Percentiles rank a stretch among this genome's conserved stretches.
Evolutionary conservation across 2,797 vertebrate genomes (phyloP).

Genomic region (Cirrhinus mrigala): DNA sequence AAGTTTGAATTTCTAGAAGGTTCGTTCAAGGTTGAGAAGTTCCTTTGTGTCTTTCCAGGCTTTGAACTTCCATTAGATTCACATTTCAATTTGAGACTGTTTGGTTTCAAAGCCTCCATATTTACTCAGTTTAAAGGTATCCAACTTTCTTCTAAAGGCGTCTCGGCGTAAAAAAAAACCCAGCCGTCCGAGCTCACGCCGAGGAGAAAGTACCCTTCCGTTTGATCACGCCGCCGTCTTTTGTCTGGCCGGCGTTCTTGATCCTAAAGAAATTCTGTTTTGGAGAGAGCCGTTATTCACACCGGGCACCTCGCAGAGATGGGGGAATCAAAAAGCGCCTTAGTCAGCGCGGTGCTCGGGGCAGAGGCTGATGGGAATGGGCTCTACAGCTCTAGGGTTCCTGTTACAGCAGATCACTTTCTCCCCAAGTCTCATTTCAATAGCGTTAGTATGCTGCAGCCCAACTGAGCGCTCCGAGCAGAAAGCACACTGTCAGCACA

Average conservation of each 20-base stretch:
- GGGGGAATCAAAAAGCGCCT: constrained; percentile 32
- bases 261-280: constrained; percentile 45
- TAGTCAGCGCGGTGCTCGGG: constrained; percentile 3
- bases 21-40: constrained; percentile 17
- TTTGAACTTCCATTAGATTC: constrained; percentile 58
- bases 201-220: constrained; percentile 32
- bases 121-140: constrained; percentile 49
- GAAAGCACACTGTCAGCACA: constrained; percentile 54
- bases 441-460: constrained; percentile 39
- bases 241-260: constrained; percentile 43
- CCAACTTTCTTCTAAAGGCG: constrained; percentile 35
- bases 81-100: constrained; percentile 27
- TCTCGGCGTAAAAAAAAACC: constrained; percentile 21
- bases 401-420: constrained; percentile 61
- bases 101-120: constrained; percentile 45
- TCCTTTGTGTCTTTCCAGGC: constrained; percentile 16
- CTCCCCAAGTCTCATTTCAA: constrained; percentile 52
- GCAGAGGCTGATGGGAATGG: constrained; percentile 12
- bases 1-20: background rate
- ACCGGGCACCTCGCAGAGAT: constrained; percentile 34
- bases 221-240: constrained; percentile 57
- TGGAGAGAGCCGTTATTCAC: constrained; percentile 35
- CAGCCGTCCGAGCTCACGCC: background rate
- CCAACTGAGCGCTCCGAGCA: constrained; percentile 14
- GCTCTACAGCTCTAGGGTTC: constrained; percentile 29